Evolutionary conservation across 1,140 invertebrate species (phyloP), one percentile per base, ranked within the genome.

Genomic region (Tetraneura akinire): DNA sequence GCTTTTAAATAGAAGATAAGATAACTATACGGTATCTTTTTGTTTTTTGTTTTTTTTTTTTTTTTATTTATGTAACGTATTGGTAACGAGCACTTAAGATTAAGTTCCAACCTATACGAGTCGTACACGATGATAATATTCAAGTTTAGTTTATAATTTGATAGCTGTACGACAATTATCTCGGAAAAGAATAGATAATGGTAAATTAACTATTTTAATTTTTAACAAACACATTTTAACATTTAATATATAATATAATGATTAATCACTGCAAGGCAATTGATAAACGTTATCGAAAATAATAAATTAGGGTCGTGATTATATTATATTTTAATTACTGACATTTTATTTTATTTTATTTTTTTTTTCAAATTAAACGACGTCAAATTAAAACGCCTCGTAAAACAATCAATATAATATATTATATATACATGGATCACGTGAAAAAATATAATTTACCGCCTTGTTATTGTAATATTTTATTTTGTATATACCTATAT

Each of bases 1-100:
- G 68, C 68, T 71, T 49, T 71, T 71, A 71, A n/a, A 71, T 71
- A 71, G 29, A 71, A 71, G 68, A 71, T 71, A 71, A 71, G 68
- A 71, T 71, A 71, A 47, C 18, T 64, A 37, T 68, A 68, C 45
- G 42, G 66, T 68, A 47, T 68, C 21, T 68, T 18, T 16, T 0
- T n/a, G n/a, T n/a, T n/a, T n/a, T n/a, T n/a, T n/a, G n/a, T n/a
- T n/a, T n/a, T n/a, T n/a, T n/a, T n/a, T n/a, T n/a, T n/a, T n/a
- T n/a, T n/a, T n/a, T 37, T 37, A 4, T 37, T 37, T 8, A 47
- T 13, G 13, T 23, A 21, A 68, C 42, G 13, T 16, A 47, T 47
- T 47, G 42, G 42, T n/a, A 47, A 68, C 66, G 21, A n/a, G 21
- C 42, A 47, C 66, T 68, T 47, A 45, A 68, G 66, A 68, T 68